These are phyloP conservation scores for Poecilia wingei DNA, from an alignment of 2,797 vertebrate genomes.

Conservation along the genomic window DNA sequence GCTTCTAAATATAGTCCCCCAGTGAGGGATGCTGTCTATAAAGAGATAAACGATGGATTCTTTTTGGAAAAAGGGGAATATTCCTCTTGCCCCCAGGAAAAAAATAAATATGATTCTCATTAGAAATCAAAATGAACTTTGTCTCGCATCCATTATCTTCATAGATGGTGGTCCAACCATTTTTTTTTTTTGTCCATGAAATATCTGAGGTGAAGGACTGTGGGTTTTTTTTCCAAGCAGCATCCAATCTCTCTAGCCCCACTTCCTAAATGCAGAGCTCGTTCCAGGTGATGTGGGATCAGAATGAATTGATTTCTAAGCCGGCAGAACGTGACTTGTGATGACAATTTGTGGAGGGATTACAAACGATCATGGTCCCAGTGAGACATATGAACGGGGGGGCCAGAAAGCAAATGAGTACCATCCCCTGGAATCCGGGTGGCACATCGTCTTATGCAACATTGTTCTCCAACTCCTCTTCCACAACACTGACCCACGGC, in stretches of 20 bases:
- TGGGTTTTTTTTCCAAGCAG: constrained; percentile 38
- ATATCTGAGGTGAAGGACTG: constrained; percentile 46
- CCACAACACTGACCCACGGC: constrained; percentile 65
- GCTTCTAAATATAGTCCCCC: constrained; percentile 67
- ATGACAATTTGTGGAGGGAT: constrained; percentile 60
- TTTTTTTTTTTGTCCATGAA: constrained; percentile 49
- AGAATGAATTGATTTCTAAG: constrained; percentile 66
- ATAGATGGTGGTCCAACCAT: constrained; percentile 64
- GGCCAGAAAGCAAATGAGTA: constrained; percentile 37
- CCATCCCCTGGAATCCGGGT: constrained; percentile 62
- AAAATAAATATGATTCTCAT: constrained; percentile 45
- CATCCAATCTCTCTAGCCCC: constrained; percentile 38
- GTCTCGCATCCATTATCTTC: constrained; percentile 61
- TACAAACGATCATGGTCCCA: constrained; percentile 60
- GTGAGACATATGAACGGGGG: constrained; percentile 44
- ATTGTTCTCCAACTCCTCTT: constrained; percentile 56
- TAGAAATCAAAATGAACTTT: constrained; percentile 69
- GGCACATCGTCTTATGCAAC: constrained; percentile 61
- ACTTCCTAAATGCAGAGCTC: constrained; percentile 53
- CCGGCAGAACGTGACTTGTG: constrained; percentile 67
- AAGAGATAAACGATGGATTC: constrained; percentile 55
- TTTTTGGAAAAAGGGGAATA: constrained; percentile 49
- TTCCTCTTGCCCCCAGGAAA: constrained; percentile 64
- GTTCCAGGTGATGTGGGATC: constrained; percentile 73
- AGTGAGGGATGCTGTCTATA: constrained; percentile 52